phyloP scores from a whole-genome alignment of 1,140 invertebrate species.

The Macrosteles quadrilineatus region DNA sequence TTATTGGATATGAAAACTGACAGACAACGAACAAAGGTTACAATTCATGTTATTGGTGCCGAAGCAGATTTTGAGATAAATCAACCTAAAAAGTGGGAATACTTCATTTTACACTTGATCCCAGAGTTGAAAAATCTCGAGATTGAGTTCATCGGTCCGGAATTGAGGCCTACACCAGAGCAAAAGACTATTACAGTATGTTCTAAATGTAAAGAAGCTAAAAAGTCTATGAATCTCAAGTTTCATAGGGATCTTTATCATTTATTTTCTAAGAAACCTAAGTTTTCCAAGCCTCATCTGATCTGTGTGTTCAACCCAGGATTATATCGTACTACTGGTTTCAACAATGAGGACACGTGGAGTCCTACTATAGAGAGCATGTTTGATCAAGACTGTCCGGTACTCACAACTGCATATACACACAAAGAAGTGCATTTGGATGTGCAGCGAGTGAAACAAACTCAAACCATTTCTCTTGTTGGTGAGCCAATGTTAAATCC shows the following conservation, averaged over 20 bases:
- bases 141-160: constrained; percentile 64
- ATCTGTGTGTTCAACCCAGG: constrained; percentile 72
- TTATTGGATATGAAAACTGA: neutral
- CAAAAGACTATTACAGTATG: constrained; percentile 55
- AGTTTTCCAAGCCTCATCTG: constrained; percentile 57
- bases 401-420: constrained; percentile 66
- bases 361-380: constrained; percentile 56
- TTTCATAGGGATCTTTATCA: constrained; percentile 63
- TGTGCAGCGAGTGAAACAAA: constrained; percentile 54
- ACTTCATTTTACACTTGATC: constrained; percentile 64
- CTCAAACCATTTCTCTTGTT: constrained; percentile 53
- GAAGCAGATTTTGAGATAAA: constrained; percentile 66
- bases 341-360: constrained; percentile 64
- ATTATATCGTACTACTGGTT: constrained; percentile 64
- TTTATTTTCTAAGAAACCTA: constrained; percentile 53
- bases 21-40: neutral
- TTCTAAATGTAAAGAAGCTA: constrained; percentile 50
- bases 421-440: constrained; percentile 63
- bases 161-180: constrained; percentile 58
- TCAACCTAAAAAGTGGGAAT: constrained; percentile 67
- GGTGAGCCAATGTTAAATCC: constrained; percentile 59
- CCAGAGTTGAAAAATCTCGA: constrained; percentile 57
- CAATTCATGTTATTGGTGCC: neutral
- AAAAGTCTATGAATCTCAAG: constrained; percentile 54
- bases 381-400: constrained; percentile 56